These are phyloP conservation scores for Agelas oroides DNA, from an alignment of 37 sponge, comb jelly and placozoan genomes.

Conservation along the genomic window DNA sequence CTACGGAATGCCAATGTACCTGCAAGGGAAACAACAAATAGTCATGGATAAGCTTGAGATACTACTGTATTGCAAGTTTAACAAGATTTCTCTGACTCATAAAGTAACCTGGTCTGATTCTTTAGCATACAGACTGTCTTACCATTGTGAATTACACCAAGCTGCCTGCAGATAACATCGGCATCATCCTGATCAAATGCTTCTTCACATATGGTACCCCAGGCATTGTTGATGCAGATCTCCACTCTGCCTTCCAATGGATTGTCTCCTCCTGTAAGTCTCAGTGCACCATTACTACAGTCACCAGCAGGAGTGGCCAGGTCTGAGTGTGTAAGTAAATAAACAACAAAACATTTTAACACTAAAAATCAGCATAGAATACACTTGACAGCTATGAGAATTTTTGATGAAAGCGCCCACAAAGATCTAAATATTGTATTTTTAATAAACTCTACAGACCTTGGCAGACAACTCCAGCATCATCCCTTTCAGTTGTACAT, in stretches of 20 bases:
- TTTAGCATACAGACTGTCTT: neutral
- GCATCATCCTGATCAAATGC: slow-evolving; percentile 14
- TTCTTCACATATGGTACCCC: slow-evolving; percentile 34
- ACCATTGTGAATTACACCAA: slow-evolving; percentile 27
- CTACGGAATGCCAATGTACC: neutral
- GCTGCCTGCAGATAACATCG: slow-evolving; percentile 6
- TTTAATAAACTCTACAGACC: neutral
- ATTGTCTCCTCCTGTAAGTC: slow-evolving; percentile 18
- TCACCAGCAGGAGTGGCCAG: neutral
- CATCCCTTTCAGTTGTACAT: neutral
- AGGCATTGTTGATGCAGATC: slow-evolving; percentile 21
- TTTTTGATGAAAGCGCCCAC: too few species aligned
- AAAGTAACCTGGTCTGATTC: neutral
- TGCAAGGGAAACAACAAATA: neutral
- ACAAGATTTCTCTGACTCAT: neutral
- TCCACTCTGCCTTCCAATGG: slow-evolving; percentile 38
- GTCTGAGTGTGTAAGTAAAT: neutral
- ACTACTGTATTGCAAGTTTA: too few species aligned
- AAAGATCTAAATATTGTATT: too few species aligned
- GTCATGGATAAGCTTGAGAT: too few species aligned
- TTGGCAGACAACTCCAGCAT: slow-evolving; percentile 30
- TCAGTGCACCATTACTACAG: slow-evolving; percentile 19
- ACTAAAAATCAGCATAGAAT: too few species aligned
- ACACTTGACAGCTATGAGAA: too few species aligned
- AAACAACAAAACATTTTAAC: too few species aligned